Base-by-base conservation (phyloP, 2,888 invertebrate species). In the Sarcophaga subvicina region DNA sequence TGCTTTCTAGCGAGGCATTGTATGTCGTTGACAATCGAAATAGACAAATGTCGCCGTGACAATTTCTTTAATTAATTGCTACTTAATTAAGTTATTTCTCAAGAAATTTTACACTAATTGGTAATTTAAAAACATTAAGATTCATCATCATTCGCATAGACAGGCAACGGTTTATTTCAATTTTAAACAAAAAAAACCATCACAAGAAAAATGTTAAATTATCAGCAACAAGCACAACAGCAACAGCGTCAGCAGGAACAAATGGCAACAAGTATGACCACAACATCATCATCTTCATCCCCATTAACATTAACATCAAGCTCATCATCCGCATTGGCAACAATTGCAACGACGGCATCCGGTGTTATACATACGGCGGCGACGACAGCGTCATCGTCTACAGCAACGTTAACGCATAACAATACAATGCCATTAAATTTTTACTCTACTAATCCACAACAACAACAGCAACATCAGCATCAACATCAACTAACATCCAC, bases 171-270 rank as follows among this genome's bases (percentile, higher is more conserved):
- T 81, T 79, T 80, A 75, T 81, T 79, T 62, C 47, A 54, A 64
- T 69, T 70, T 25, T 69, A 64, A 49, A 64, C 67, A 37, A 2
- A 63, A 25, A 60, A 54, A 64, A 70, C 10, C 20, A 72, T 60
- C 22, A 62, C n/a, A 67, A 70, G 20, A 83, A 75, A 59, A 63
- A 91, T 91, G 91, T 88, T 91, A 80, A 91, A 91, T 88, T 91
- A 91, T 90, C 90, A 90, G 79, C 89, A 89, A 78, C 75, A 37
- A 37, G 10, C 37, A 37, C 37, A 89, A 79, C 75, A 82, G 69
- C 82, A 73, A 27, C 87, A 82, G 17, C 83, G 70, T 54, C 81
- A 70, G 0, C 78, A 78, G n/a, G 60, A 72, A 62, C 81, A 79
- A 85, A 79, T 80, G 71, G 27, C 83, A 85, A 59, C 80, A 70